Evolutionary conservation across 2,888 invertebrate genomes (phyloP).

Genomic region (Meteorus cinctellus): DNA sequence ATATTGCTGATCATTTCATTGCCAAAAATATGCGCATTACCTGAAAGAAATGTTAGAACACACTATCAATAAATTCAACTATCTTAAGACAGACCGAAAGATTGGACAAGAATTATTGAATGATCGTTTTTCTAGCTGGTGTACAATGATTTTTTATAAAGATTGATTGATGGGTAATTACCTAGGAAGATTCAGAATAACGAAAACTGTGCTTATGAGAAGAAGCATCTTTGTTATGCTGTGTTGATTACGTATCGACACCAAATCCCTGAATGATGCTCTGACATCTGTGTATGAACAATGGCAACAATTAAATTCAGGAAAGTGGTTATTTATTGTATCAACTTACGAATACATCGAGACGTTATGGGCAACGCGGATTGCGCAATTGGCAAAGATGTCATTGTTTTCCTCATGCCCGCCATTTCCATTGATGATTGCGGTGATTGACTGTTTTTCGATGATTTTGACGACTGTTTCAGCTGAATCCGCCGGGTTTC

Average conservation of each 20-base stretch:
- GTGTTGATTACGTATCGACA: conserved; percentile 75
- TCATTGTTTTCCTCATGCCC: conserved; percentile 15
- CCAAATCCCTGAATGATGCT: conserved; percentile 72
- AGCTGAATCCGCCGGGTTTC: conserved; percentile 68
- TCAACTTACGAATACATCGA: conserved; percentile 65
- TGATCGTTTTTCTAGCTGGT: too few relatives aligned
- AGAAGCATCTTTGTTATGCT: conserved; percentile 81
- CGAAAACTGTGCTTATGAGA: conserved; percentile 80
- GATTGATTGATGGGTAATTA: conserved; percentile 58
- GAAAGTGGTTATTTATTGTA: neutral
- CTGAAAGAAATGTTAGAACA: too few relatives aligned
- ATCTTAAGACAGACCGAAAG: too few relatives aligned
- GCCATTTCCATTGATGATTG: conserved; percentile 54
- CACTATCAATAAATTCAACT: too few relatives aligned
- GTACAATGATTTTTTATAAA: too few relatives aligned
- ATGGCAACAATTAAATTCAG: neutral
- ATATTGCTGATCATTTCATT: too few relatives aligned
- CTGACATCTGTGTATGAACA: conserved; percentile 71
- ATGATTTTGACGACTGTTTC: conserved; percentile 71
- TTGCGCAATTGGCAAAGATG: conserved; percentile 40
- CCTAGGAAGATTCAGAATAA: conserved; percentile 79
- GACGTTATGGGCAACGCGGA: conserved; percentile 56
- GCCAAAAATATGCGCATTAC: too few relatives aligned
- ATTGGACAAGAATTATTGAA: too few relatives aligned
- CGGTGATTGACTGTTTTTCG: conserved; percentile 66